These are phyloP conservation scores for Aplocera efformata DNA, from an alignment of 2,888 invertebrate genomes.

Conservation along the genomic window DNA sequence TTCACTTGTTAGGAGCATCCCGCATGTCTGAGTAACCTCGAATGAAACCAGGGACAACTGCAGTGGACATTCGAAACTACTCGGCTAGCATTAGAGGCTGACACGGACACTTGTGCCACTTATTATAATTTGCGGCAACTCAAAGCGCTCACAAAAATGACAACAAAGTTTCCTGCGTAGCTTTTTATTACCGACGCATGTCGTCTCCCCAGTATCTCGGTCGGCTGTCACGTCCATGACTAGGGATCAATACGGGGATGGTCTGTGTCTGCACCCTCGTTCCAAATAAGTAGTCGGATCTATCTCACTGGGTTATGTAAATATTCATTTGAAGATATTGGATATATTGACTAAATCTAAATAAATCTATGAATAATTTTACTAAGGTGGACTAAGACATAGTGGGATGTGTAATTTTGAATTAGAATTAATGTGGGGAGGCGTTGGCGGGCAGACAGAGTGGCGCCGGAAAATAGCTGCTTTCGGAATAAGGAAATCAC, in stretches of 20 bases:
- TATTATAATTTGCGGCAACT: conserved; percentile 20
- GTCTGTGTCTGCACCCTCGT: conserved; percentile 50
- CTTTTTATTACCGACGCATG: conserved; percentile 52
- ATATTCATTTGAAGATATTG: conserved; percentile 20
- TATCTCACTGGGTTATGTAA: conserved; percentile 20
- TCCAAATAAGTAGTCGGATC: conserved; percentile 32
- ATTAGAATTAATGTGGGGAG: conserved; percentile 25
- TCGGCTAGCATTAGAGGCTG: too few species aligned
- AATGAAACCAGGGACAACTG: too few species aligned
- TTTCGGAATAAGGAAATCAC: conserved; percentile 30
- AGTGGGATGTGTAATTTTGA: conserved; percentile 25
- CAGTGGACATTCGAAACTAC: too few species aligned
- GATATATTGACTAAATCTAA: conserved; percentile 15
- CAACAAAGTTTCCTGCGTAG: conserved; percentile 25
- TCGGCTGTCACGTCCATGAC: conserved; percentile 47
- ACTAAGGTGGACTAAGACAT: conserved; percentile 13
- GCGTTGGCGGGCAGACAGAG: conserved; percentile 45
- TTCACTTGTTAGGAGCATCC: too few species aligned
- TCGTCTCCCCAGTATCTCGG: conserved; percentile 30
- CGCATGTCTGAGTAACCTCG: too few species aligned
- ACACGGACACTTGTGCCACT: conserved; percentile 16
- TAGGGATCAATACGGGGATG: conserved; percentile 68
- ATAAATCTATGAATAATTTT: conserved; percentile 11
- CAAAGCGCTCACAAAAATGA: conserved; percentile 18
- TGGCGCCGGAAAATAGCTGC: conserved; percentile 46